Evolutionary conservation across 1,140 invertebrate genomes (phyloP).

Genomic region (Subanguina moxae): DNA sequence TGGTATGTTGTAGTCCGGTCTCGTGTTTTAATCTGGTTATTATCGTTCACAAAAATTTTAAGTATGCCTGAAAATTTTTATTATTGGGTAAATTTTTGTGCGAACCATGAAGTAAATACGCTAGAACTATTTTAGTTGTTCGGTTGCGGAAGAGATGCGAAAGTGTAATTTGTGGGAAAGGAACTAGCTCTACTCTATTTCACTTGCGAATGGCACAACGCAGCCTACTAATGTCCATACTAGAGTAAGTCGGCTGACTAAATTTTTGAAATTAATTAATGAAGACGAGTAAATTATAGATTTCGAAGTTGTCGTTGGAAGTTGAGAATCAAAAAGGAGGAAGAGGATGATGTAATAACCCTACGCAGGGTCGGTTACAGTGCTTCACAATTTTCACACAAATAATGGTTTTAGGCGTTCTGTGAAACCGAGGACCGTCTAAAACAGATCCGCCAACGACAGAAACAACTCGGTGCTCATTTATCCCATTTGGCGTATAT

Average conservation of each 20-base stretch:
- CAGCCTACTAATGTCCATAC: conserved; percentile 39
- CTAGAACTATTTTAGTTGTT: too few relatives aligned
- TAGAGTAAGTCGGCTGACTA: conserved; percentile 23
- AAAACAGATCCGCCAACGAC: conserved; percentile 15
- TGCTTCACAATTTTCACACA: not conserved
- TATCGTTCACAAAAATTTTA: too few relatives aligned
- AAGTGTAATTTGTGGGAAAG: conserved; percentile 6
- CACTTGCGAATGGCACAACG: conserved; percentile 40
- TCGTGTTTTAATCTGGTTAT: too few relatives aligned
- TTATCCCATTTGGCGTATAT: not conserved
- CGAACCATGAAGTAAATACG: too few relatives aligned
- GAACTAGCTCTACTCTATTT: conserved; percentile 25
- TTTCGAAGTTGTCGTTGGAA: conserved; percentile 50
- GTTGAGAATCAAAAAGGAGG: conserved; percentile 43
- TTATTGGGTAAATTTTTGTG: too few relatives aligned
- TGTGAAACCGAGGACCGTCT: conserved; percentile 32
- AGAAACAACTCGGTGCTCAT: conserved; percentile 30
- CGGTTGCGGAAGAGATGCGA: conserved; percentile 36
- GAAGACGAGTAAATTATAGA: conserved; percentile 30
- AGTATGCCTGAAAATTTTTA: too few relatives aligned
- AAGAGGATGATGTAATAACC: conserved; percentile 47
- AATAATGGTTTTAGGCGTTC: conserved; percentile 24
- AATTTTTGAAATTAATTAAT: conserved; percentile 9
- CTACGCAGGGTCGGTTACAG: conserved; percentile 2
- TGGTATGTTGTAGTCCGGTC: too few relatives aligned